phyloP scores from a whole-genome alignment of 2,113 vertebrate species.

The Onychorhynchus coronatus region DNA sequence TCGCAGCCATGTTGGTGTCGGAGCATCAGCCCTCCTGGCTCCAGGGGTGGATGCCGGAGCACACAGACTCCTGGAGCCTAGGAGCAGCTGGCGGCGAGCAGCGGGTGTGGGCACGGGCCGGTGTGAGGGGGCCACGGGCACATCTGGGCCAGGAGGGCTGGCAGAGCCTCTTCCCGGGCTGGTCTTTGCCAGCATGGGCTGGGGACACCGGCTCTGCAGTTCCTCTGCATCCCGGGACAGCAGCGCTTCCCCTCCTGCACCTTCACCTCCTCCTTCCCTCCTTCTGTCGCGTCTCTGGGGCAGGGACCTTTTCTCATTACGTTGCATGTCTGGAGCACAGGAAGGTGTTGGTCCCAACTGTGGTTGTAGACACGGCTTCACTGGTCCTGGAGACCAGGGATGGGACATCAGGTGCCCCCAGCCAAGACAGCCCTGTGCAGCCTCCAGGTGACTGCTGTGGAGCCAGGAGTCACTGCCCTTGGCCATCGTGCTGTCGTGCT shows the following conservation, averaged over 20 bases:
- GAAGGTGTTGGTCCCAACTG: background rate
- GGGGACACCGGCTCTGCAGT: background rate
- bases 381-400: background rate
- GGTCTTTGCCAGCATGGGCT: background rate
- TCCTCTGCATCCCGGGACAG: background rate
- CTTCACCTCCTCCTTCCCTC: too few species aligned
- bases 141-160: rapidly evolving
- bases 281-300: rapidly evolving
- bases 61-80: background rate
- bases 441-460: background rate
- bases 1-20: slow-evolving; percentile 50
- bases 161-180: background rate
- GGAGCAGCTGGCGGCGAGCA: background rate
- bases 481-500: background rate
- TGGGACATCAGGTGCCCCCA: background rate
- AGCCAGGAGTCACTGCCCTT: background rate
- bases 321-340: background rate
- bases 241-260: background rate
- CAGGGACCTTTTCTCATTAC: background rate
- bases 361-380: background rate
- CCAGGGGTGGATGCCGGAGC: background rate
- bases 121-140: background rate
- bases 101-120: rapidly evolving
- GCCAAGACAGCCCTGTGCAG: background rate
- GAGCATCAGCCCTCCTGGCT: background rate